Base-by-base conservation (phyloP, 2,113 vertebrate genomes). In the Tachysurus fulvidraco region DNA sequence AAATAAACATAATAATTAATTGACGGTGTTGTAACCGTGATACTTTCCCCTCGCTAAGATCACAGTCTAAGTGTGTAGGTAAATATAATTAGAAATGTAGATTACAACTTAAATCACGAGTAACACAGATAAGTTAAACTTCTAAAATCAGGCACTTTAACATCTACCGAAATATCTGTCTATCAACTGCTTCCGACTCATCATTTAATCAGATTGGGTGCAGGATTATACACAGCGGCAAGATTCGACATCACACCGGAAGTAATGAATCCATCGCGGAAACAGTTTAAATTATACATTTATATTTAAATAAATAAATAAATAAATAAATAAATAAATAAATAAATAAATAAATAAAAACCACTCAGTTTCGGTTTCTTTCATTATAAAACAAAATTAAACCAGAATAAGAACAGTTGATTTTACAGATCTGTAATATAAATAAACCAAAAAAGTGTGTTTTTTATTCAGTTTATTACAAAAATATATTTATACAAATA, bases 181-280 rank as follows among this genome's bases (percentile, higher is more conserved):
- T 1, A 6, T 50, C 80, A n/a, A 44, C 59, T 14, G 57, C 59
- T 60, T 81, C 60, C 10, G 21, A 36, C 0, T 84, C 67, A 57
- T 84, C 67, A 57, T 9, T 67, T 30, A 84, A 84, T 84, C 83
- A 84, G 83, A 44, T 59, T 28, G 44, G 46, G 12, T n/a, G 69
- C 67, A 60, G 36, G 19, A 28, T 73, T 5, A 60, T 7, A 11
- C 52, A 44, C 3, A 0, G 12, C 2, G 3, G 13, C 36, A 19
- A 25, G 36, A 60, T 46, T 9, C 36, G 23, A 60, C 54, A 41
- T 8, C 21, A 74, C 69, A 84, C 83, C 67, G 23, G 69, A 84
- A 83, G 36, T 36, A 36, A 36, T 36, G 36, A 36, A 36, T 36
- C 21, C 2, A 21, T 41, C 71, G 44, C 6, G 36, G 36, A 52